Conservation (phyloP, 2,888 invertebrate species). For the Metalampra italica region DNA sequence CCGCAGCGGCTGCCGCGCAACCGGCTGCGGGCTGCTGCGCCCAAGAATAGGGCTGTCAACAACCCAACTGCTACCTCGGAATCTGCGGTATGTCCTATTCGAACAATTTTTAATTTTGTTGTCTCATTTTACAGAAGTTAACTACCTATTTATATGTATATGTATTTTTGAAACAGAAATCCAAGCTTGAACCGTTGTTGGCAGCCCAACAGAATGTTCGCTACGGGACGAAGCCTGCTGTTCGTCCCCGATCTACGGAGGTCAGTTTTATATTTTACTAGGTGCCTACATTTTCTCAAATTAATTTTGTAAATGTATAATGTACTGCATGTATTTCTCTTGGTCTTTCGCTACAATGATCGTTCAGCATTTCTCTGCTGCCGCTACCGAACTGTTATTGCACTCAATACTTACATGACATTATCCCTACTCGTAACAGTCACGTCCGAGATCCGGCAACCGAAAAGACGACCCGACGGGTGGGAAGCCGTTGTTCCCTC, state of each 20-base stretch:
- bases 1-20: slow-evolving; percentile 40
- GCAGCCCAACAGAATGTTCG: not conserved
- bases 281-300: too few relatives aligned
- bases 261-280: not conserved
- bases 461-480: slow-evolving; percentile 33
- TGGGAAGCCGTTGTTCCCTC: slow-evolving; percentile 3
- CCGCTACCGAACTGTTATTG: too few relatives aligned
- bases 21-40: slow-evolving; percentile 20
- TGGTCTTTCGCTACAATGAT: too few relatives aligned
- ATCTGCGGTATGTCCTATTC: slow-evolving; percentile 8
- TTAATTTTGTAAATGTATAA: too few relatives aligned
- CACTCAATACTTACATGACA: too few relatives aligned
- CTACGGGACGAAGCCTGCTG: not conserved
- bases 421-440: slow-evolving; percentile 13
- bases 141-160: too few relatives aligned
- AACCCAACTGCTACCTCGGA: slow-evolving; percentile 16
- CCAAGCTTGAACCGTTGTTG: not conserved
- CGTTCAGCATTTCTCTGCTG: not conserved
- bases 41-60: slow-evolving; percentile 21
- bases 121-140: too few relatives aligned
- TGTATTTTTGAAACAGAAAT: not conserved
- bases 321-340: too few relatives aligned
- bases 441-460: slow-evolving; percentile 44
- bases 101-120: too few relatives aligned
- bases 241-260: not conserved